Percentiles rank a stretch among this genome's conserved stretches.
phyloP scores from a whole-genome alignment of 1,140 invertebrate genomes.

The Hypothenemus hampei region DNA sequence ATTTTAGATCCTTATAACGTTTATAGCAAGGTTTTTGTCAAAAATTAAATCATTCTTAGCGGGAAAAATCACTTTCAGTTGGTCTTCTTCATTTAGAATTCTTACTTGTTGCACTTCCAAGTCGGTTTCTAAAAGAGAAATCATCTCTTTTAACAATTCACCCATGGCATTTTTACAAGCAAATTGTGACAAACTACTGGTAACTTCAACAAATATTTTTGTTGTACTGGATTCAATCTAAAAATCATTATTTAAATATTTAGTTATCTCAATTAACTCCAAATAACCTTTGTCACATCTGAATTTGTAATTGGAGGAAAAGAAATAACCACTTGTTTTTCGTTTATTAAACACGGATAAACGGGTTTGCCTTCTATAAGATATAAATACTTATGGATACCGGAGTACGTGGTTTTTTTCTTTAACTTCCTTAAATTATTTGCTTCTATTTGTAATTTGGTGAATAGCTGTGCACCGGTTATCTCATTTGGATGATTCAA shows the following conservation, averaged over 20 bases:
- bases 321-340: conserved; percentile 61
- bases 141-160: conserved; percentile 57
- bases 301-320: conserved; percentile 82
- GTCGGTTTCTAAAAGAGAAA: conserved; percentile 50
- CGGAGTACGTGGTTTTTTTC: conserved; percentile 72
- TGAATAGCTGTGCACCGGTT: conserved; percentile 61
- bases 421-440: conserved; percentile 71
- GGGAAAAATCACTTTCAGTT: conserved; percentile 70
- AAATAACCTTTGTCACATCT: conserved; percentile 67
- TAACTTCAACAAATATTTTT: conserved; percentile 73
- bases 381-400: conserved; percentile 77
- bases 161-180: conserved; percentile 68
- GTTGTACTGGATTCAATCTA: conserved; percentile 60
- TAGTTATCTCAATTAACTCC: too few relatives aligned
- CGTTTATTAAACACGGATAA: conserved; percentile 67
- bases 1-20: conserved; percentile 33
- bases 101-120: conserved; percentile 63
- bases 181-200: conserved; percentile 59
- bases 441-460: conserved; percentile 66
- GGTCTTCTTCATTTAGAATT: conserved; percentile 63
- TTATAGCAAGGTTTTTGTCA: conserved; percentile 40
- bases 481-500: conserved; percentile 56
- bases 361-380: conserved; percentile 66
- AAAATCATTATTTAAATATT: conserved; percentile 13
- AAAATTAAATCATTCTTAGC: conserved; percentile 64